Conservation (phyloP, 2,113 vertebrate genomes). For the Etheostoma cragini region DNA sequence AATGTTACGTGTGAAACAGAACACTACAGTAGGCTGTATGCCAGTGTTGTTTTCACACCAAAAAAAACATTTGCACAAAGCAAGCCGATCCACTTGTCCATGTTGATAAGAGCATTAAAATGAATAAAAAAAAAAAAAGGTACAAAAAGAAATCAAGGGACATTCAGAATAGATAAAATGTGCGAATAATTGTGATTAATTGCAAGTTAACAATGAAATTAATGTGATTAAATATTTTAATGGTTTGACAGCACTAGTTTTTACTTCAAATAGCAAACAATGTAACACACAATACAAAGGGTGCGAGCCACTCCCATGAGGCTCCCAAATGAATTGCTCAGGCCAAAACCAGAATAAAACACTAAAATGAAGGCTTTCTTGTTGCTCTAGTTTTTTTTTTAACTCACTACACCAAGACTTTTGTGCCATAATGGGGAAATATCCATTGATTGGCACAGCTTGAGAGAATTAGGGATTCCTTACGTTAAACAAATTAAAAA, state of each 20-base stretch:
- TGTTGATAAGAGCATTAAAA: too few relatives aligned
- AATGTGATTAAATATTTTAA: too few relatives aligned
- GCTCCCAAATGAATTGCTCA: neutral
- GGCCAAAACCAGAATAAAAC: constrained; percentile 3
- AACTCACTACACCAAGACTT: neutral
- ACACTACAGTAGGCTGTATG: too few relatives aligned
- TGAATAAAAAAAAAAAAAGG: too few relatives aligned
- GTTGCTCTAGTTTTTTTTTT: constrained; percentile 7
- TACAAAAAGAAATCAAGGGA: too few relatives aligned
- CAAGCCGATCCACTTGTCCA: too few relatives aligned
- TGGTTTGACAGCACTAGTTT: neutral
- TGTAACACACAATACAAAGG: constrained; percentile 21
- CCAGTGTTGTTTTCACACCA: too few relatives aligned
- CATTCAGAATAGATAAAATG: too few relatives aligned
- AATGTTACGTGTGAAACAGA: too few relatives aligned
- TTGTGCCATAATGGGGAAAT: neutral
- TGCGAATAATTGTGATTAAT: too few relatives aligned
- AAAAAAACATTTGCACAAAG: too few relatives aligned
- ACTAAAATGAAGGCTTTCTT: constrained; percentile 3
- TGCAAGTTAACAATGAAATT: too few relatives aligned
- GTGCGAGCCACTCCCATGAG: constrained; percentile 17
- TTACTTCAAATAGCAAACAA: constrained; percentile 14
- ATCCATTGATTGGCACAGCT: neutral
- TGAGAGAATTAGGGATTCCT: neutral
- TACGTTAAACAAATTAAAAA: neutral